Base-by-base conservation (phyloP, 2,888 invertebrate species). In the Napeogenes inachia region DNA sequence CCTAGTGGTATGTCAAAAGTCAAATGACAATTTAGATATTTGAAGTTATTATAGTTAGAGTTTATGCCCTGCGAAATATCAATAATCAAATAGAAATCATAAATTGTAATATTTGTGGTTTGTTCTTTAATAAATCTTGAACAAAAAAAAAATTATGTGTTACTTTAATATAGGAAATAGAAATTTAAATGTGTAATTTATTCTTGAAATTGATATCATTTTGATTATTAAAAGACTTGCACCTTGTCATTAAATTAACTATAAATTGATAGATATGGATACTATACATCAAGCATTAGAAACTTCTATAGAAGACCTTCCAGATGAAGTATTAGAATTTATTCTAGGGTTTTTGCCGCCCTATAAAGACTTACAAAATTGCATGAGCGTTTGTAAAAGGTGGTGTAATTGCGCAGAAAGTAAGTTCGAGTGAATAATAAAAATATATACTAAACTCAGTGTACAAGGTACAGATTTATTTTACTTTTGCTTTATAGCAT, bases 311-410 rank as follows among this genome's bases (percentile, higher is more conserved):
- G 93, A 95, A 78, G 94, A 95, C 82, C 89, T 99, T 68, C 98
- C 99, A 53, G 97, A 98, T 82, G 98, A 98, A 92, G 94, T 99
- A 62, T 87, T 99, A 72, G 98, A 98, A 87, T 97, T 96, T 80
- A 97, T 99, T 79, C 92, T 99, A 69, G 93, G 95, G 71, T 93
- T 97, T 79, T 88, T 98, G 70, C 96, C 97, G 61, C 98, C 98
- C 0, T 99, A 99, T 79, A 94, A 94, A 80, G 98, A 98, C 89
- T 89, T 98, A 71, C 94, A 97, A 82, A 93, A 94, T 79, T 97
- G 97, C 80, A 95, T 94, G 92, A 86, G 93, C 67, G 98, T 98
- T 50, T 97, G 95, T 75, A 95, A 94, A 81, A 92, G 96, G 78
- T 99, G 98, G 98, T 93, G 94, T 80, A 92, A 92, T 74, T 94